Percentiles rank a stretch among this genome's conserved stretches.
Evolutionary conservation across 2,113 vertebrate species (phyloP).

Genomic region (Aleadryas rufinucha): DNA sequence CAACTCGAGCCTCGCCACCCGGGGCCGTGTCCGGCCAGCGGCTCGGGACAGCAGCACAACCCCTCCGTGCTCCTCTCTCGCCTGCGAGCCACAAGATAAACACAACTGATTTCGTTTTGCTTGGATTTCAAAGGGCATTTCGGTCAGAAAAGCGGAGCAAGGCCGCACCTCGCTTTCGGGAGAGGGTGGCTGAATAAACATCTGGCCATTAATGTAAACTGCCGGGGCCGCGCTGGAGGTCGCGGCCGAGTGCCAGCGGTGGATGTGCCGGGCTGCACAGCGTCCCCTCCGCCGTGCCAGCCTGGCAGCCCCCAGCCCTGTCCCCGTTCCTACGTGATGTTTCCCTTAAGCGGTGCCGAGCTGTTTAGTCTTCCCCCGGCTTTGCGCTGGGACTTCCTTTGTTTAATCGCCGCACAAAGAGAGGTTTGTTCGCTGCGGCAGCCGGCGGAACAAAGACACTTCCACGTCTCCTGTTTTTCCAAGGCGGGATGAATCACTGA

Average conservation of each 20-base stretch:
- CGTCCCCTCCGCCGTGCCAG: background rate
- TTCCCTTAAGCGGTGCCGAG: conserved; percentile 67
- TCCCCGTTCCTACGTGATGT: conserved; percentile 58
- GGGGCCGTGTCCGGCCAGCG: background rate
- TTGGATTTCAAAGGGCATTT: conserved; percentile 35
- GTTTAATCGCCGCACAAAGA: conserved; percentile 71
- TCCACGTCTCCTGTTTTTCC: conserved; percentile 48
- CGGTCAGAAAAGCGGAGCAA: conserved; percentile 20
- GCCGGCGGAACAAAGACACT: conserved; percentile 61
- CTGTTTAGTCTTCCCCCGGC: conserved; percentile 71
- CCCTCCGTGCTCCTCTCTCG: background rate
- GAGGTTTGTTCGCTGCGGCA: conserved; percentile 42
- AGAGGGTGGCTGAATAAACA: conserved; percentile 42
- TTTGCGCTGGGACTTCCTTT: conserved; percentile 71
- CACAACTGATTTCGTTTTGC: background rate
- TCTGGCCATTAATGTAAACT: background rate
- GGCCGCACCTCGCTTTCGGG: conserved; percentile 9
- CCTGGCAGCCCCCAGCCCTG: background rate
- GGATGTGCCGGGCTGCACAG: conserved; percentile 41
- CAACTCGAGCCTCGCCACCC: background rate
- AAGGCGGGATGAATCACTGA: conserved; percentile 29
- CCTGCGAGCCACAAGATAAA: background rate
- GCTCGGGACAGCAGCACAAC: background rate
- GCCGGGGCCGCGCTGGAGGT: background rate
- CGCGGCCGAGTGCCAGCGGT: conserved; percentile 9